phyloP scores from a whole-genome alignment of 2,888 invertebrate genomes.

The Agrochola lychnidis region DNA sequence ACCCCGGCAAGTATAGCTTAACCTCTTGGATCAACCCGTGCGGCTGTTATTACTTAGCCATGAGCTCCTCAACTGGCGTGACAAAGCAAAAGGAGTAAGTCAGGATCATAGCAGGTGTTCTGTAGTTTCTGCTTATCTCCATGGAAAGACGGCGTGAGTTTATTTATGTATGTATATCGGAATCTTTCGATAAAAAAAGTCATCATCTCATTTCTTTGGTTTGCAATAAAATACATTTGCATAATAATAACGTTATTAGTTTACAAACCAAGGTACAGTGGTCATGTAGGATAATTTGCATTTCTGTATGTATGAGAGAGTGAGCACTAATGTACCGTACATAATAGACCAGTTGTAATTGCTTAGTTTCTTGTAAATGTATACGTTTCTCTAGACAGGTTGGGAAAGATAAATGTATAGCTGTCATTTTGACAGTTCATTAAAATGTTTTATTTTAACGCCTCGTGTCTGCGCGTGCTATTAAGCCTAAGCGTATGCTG shows the following conservation, averaged over 20 bases:
- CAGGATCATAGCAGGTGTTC: not conserved
- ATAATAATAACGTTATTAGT: slow-evolving; percentile 38
- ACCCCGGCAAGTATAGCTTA: no score
- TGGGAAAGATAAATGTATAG: not conserved
- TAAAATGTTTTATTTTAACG: not conserved
- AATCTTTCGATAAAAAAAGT: not conserved
- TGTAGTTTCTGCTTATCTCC: not conserved
- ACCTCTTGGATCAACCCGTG: no score
- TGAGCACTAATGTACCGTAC: slow-evolving; percentile 45
- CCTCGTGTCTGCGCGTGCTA: not conserved
- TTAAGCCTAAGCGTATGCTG: not conserved
- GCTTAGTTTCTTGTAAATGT: slow-evolving; percentile 52
- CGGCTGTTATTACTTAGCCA: no score
- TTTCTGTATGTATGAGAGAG: slow-evolving; percentile 41
- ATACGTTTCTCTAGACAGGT: slow-evolving; percentile 22
- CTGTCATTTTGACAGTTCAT: slow-evolving; percentile 6
- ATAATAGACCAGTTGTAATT: slow-evolving; percentile 58
- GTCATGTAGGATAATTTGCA: slow-evolving; percentile 68
- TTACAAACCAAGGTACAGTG: slow-evolving; percentile 61
- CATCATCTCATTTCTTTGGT: not conserved
- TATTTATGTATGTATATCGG: not conserved
- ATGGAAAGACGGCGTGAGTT: not conserved
- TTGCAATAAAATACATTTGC: slow-evolving; percentile 23
- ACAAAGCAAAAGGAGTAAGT: not conserved
- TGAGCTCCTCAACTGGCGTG: no score